Evolutionary conservation across 2,113 vertebrate genomes (phyloP), one percentile per base, ranked within the genome.

Genomic region (Microtus pennsylvanicus): DNA sequence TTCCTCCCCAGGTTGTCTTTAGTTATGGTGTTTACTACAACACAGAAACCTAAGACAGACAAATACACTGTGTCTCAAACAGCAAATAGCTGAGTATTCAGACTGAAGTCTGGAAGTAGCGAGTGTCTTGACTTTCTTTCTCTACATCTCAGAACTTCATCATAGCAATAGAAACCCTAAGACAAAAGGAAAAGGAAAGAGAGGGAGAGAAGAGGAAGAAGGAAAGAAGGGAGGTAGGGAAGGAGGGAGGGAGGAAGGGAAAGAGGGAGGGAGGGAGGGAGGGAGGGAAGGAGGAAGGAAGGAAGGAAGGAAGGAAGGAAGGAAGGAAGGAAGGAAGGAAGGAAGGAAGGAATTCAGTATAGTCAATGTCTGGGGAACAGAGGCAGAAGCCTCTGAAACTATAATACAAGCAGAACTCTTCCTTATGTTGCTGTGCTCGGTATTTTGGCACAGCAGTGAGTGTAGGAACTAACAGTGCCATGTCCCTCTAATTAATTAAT

Each of bases 191-290:
- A 42, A 70, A 35, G 14, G 69, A 75, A 22, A 42, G 5, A 35
- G 50, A 11, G 19, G 19, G 10, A 21, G 0, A 38, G 13, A 7
- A 26, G n/a, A 45, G 28, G 38, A 8, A 42, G 16, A 58, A 52
- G 35, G 14, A 10, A 33, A 6, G 3, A 16, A 50, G 7, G 4
- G 9, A 24, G 7, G 50, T 11, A 50, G 10, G 10, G 2, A 52
- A 21, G 8, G 6, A 33, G 13, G 7, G 17, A 50, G 3, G 4
- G 9, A n/a, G 3, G 50, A 33, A 55, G 5, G 50, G 1, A 38
- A 24, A 7, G 42, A 45, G 42, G 42, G 33, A 5, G 35, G 17
- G 28, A 24, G 8, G 21, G n/a, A 16, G 6, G 45, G 26, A 14
- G 7, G 75, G 13, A 3, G 16, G 74, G 1, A 24, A 5, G 7